Conservation (phyloP, 2,113 vertebrate genomes). For the Smithornis capensis region DNA sequence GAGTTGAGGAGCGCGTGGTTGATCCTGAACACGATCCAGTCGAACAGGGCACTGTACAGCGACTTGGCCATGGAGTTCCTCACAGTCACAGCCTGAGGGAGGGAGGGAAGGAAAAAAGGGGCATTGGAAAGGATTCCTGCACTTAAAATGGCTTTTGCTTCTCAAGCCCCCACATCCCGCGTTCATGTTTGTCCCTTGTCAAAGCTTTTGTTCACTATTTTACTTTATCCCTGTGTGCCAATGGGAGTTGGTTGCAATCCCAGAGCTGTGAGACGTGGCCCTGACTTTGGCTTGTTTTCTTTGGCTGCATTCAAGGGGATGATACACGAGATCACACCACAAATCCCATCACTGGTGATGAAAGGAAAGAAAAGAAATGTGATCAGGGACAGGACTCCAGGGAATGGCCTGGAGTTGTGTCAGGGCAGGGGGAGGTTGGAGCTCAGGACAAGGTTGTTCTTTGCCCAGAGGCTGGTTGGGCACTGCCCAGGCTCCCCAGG, state of each 20-base stretch:
- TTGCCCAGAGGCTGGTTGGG: neutral
- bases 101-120: neutral
- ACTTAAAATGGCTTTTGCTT: neutral
- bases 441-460: neutral
- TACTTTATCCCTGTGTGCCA: accelerated
- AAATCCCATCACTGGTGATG: accelerated
- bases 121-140: neutral
- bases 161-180: accelerated
- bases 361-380: neutral
- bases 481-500: neutral
- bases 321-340: neutral
- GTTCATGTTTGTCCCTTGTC: neutral
- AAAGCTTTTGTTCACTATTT: neutral
- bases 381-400: neutral
- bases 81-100: constrained; percentile 87
- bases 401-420: neutral
- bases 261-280: neutral
- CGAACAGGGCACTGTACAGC: constrained; percentile 93
- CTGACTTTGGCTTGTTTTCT: neutral
- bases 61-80: constrained; percentile 98
- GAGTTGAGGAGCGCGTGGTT: constrained; percentile 96
- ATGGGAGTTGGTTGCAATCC: accelerated
- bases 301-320: neutral
- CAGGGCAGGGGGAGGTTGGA: neutral
- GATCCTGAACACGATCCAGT: constrained; percentile 99